phyloP scores from a whole-genome alignment of 2,113 vertebrate genomes.

The Deroptyus accipitrinus region DNA sequence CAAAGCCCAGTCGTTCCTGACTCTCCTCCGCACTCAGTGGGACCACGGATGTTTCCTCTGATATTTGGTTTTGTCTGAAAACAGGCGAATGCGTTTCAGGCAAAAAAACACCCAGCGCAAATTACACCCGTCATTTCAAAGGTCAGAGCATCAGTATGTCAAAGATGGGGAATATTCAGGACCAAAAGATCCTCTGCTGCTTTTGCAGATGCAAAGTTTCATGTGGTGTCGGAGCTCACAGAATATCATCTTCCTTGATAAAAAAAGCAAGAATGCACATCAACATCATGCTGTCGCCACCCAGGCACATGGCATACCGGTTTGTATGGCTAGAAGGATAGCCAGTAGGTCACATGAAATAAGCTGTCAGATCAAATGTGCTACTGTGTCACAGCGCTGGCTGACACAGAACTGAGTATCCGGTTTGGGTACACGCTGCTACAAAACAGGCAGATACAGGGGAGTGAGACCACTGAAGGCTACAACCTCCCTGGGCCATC shows the following conservation, averaged over 20 bases:
- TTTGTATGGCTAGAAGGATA: neutral
- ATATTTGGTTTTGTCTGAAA: neutral
- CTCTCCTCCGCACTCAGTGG: rapidly evolving
- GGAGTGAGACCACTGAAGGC: neutral
- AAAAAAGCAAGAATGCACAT: neutral
- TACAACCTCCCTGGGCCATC: neutral
- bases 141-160: neutral
- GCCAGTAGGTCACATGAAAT: neutral
- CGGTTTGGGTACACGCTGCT: neutral
- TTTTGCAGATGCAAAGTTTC: neutral
- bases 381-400: neutral
- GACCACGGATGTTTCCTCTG: neutral
- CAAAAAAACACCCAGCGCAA: neutral
- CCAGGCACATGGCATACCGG: neutral
- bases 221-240: neutral
- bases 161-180: neutral
- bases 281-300: neutral
- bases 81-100: neutral
- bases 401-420: neutral
- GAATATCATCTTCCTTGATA: neutral
- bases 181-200: neutral
- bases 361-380: neutral
- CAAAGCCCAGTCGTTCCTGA: neutral
- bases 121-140: neutral
- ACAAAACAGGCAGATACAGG: neutral